Evolutionary conservation across 2,888 invertebrate species (phyloP).

Genomic region (Nephrotoma flavescens): DNA sequence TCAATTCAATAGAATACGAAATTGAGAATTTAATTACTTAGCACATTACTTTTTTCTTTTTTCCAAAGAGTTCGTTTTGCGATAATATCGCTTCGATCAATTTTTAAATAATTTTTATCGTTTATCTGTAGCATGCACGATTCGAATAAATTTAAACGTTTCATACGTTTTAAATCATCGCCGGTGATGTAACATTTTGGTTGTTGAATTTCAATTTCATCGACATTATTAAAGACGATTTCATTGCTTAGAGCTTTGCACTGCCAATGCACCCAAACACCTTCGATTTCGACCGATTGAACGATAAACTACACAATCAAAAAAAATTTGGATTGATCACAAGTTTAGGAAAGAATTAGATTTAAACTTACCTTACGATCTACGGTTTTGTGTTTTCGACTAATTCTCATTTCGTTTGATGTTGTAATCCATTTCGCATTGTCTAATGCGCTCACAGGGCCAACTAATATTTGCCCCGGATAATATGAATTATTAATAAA

Average conservation of each 20-base stretch:
- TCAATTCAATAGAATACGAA: background rate
- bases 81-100: constrained; percentile 59
- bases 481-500: constrained; percentile 42
- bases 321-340: background rate
- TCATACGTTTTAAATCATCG: constrained; percentile 67
- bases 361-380: constrained; percentile 35
- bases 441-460: constrained; percentile 57
- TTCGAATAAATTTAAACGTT: constrained; percentile 72
- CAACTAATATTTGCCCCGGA: constrained; percentile 60
- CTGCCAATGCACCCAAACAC: constrained; percentile 79
- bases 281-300: constrained; percentile 64
- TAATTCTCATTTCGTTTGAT: constrained; percentile 55
- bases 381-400: constrained; percentile 41
- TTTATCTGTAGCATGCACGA: constrained; percentile 80
- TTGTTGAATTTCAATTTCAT: constrained; percentile 44
- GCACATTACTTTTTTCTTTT: constrained; percentile 39
- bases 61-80: constrained; percentile 68
- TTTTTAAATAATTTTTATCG: constrained; percentile 70
- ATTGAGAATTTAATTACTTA: background rate
- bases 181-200: constrained; percentile 53
- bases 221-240: constrained; percentile 32
- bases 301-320: constrained; percentile 49
- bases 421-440: constrained; percentile 68
- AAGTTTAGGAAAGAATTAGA: background rate
- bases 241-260: constrained; percentile 52